Conservation (phyloP, 2,797 vertebrate species). For the Epinephelus awoara region DNA sequence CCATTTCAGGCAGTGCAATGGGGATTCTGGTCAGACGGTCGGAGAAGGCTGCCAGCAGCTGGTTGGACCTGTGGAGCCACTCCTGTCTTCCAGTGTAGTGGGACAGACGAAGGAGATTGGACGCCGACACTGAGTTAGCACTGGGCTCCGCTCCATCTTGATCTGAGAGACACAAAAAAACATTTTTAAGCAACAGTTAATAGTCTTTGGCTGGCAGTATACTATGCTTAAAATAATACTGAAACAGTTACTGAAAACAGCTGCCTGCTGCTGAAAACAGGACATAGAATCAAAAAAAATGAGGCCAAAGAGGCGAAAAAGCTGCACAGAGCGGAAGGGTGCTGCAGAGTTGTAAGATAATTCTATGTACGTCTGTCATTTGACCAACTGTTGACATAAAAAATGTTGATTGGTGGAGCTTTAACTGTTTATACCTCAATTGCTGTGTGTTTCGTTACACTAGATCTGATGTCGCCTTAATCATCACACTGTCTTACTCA, state of each 20-base stretch:
- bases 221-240: background rate
- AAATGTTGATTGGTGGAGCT: too few relatives aligned
- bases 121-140: slow-evolving; percentile 90
- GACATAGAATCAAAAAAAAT: too few relatives aligned
- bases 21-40: slow-evolving; percentile 90
- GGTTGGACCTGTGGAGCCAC: slow-evolving; percentile 88
- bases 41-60: slow-evolving; percentile 90
- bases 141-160: slow-evolving; percentile 95
- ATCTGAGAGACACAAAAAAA: slow-evolving; percentile 81
- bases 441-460: too few relatives aligned
- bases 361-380: too few relatives aligned
- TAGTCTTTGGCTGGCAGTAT: background rate
- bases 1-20: slow-evolving; percentile 92
- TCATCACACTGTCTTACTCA: too few relatives aligned
- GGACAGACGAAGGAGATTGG: slow-evolving; percentile 91
- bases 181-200: background rate
- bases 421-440: too few relatives aligned
- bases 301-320: too few relatives aligned
- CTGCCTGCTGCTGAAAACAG: too few relatives aligned
- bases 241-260: background rate
- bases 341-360: too few relatives aligned
- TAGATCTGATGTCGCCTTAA: too few relatives aligned
- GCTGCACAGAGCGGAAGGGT: too few relatives aligned
- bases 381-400: too few relatives aligned
- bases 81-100: slow-evolving; percentile 88